Conservation (phyloP, 1,140 invertebrate species). For the Hyles euphorbiae region DNA sequence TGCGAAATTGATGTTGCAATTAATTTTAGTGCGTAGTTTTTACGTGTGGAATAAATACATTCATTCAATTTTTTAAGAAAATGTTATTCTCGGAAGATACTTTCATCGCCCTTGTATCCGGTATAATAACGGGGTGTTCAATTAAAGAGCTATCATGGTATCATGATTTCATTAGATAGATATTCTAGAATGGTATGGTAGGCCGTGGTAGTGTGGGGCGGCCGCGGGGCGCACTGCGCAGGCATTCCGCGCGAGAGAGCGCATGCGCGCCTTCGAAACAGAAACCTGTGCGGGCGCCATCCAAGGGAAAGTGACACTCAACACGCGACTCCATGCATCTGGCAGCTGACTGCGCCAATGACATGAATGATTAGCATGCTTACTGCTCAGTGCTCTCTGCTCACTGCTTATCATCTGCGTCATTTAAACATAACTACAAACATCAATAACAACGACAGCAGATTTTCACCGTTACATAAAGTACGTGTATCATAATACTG, state of each 20-base stretch:
- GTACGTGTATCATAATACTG: no score
- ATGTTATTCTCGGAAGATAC: no score
- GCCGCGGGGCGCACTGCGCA: constrained; percentile 7
- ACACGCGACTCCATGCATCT: constrained; percentile 52
- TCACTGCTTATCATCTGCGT: no score
- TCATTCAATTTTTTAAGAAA: no score
- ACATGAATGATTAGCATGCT: constrained; percentile 53
- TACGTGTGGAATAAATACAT: no score
- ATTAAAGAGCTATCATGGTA: not conserved
- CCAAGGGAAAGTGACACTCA: constrained; percentile 56
- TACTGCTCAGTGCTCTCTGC: constrained; percentile 9
- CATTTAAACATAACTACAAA: not conserved
- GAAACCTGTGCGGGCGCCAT: constrained; percentile 40
- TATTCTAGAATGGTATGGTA: constrained; percentile 32
- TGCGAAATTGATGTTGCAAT: constrained; percentile 8
- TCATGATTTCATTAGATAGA: constrained; percentile 17
- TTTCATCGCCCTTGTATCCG: no score
- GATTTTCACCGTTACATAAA: no score
- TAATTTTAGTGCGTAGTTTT: not conserved
- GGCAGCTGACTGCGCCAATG: constrained; percentile 19
- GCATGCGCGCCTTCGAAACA: constrained; percentile 51
- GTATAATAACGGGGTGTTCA: no score
- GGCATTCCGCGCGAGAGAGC: constrained; percentile 57
- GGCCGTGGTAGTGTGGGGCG: constrained; percentile 17
- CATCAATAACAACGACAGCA: no score